Percentiles rank a stretch among this genome's conserved stretches.
Evolutionary conservation across 2,113 vertebrate species (phyloP).

Genomic region (Corapipo altera): DNA sequence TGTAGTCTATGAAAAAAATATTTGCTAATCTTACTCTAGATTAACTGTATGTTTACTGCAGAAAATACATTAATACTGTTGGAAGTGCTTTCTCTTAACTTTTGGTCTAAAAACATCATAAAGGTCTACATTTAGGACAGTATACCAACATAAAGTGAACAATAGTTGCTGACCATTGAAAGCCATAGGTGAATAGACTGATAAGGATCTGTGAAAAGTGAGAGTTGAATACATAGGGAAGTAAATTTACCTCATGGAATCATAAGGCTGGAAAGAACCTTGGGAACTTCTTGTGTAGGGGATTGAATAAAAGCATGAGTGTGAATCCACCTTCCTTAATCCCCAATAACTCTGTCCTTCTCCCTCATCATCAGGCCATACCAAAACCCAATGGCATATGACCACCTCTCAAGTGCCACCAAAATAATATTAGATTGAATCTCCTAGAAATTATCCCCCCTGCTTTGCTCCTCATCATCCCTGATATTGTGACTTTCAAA

Average conservation of each 20-base stretch:
- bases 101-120: neutral
- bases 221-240: neutral
- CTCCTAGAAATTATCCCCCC: neutral
- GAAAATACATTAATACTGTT: neutral
- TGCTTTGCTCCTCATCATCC: neutral
- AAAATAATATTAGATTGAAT: neutral
- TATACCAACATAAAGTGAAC: neutral
- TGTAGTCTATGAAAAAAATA: neutral
- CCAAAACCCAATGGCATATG: neutral
- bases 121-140: neutral
- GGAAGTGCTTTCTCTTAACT: neutral
- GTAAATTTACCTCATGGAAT: neutral
- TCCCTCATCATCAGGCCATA: neutral
- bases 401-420: neutral
- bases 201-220: neutral
- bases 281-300: neutral
- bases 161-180: neutral
- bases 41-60: neutral
- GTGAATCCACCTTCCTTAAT: neutral
- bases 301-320: neutral
- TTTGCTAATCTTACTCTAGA: neutral
- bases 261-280: neutral
- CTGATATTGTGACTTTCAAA: neutral
- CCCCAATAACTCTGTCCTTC: neutral
- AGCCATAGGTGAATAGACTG: neutral